Percentiles rank a stretch among this genome's conserved stretches.
phyloP scores from a whole-genome alignment of 2,797 vertebrate genomes.

The Tinamus major region DNA sequence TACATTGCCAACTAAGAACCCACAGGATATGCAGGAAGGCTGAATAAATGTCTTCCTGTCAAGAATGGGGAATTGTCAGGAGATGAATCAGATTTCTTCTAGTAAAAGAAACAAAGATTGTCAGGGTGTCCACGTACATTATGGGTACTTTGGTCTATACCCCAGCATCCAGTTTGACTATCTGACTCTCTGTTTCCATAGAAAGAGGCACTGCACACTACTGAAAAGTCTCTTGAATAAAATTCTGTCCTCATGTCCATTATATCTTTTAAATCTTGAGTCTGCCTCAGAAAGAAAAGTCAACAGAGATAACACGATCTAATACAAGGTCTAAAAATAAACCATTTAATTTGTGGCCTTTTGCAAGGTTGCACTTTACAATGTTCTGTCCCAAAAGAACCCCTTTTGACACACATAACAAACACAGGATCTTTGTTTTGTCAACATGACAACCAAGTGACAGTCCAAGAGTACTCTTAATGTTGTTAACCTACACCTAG shows the following conservation, averaged over 20 bases:
- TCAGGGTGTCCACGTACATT: not conserved
- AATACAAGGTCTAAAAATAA: not conserved
- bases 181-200: not conserved
- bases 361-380: not conserved
- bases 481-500: not conserved
- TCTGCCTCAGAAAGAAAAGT: not conserved
- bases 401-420: not conserved
- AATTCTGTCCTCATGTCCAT: not conserved
- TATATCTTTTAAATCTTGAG: not conserved
- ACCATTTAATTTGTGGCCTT: not conserved
- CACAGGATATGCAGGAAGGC: not conserved
- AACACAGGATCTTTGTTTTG: not conserved
- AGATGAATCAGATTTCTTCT: not conserved
- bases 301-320: not conserved
- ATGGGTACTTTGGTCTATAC: not conserved
- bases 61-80: not conserved
- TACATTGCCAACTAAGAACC: not conserved
- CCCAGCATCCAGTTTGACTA: not conserved
- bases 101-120: not conserved
- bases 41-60: not conserved
- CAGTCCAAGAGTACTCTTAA: not conserved
- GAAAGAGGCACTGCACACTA: not conserved
- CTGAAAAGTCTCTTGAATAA: not conserved
- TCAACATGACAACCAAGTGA: not conserved
- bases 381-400: not conserved